Base-by-base conservation (phyloP, 2,113 vertebrate genomes). In the Meriones unguiculatus region DNA sequence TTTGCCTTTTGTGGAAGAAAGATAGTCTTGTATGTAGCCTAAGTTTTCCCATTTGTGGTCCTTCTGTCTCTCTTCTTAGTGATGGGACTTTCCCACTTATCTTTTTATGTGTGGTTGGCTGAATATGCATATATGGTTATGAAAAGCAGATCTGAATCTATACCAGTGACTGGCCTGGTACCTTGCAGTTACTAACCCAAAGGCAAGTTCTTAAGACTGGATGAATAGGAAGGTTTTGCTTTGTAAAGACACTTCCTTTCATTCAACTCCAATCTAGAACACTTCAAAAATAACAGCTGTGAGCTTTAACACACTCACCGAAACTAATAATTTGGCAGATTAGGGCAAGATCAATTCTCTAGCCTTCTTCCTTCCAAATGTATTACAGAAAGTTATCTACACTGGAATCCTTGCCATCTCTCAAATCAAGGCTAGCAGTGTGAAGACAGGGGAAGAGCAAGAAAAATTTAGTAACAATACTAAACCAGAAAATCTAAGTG, bases 281-380 rank as follows among this genome's bases (percentile, higher is more conserved):
- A 95, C 20, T 87, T 57, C 12, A 41, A 46, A 91, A 76, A 5
- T 70, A 70, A 91, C 59, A 95, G 81, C 13, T 82, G 50, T 13
- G 17, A 28, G 65, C 35, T 73, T 87, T 69, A 54, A 73, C 54
- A 54, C 1, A 0, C 69, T 91, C 54, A 54, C 89, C 22, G 69
- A 57, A 96, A 84, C 35, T 73, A n/a, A 95, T 13, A 2, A n/a
- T 70, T 82, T 81, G 78, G 87, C 52, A 9, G 7, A 75, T 59
- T 2, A 41, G 25, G 46, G 20, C 65, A 95, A 95, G 57, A 96
- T 65, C n/a, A 80, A 95, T 94, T 95, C 91, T 97, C 86, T 88
- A 54, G 65, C 20, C 65, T 57, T 84, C 35, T 62, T 84, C 32
- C n/a, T 88, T 87, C 90, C 52, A 59, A 0, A 0, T 84, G 52